Conservation (phyloP, 2,797 vertebrate species). For the Alcedo atthis region DNA sequence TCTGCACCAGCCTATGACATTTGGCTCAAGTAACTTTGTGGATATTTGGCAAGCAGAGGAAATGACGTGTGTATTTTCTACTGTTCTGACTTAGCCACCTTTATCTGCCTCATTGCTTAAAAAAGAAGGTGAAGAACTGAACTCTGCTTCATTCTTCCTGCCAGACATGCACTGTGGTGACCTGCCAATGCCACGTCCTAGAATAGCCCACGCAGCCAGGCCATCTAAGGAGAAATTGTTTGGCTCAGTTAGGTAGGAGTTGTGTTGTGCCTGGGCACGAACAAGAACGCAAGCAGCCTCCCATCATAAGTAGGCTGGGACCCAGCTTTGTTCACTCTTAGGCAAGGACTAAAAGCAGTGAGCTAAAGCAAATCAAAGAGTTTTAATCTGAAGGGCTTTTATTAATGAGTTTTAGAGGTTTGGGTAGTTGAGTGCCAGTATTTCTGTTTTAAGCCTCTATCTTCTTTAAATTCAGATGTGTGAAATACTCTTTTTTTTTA, state of each 20-base stretch:
- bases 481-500: background rate
- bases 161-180: background rate
- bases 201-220: background rate
- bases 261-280: background rate
- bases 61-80: background rate
- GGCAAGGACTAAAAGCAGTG: background rate
- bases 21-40: background rate
- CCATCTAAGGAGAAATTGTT: background rate
- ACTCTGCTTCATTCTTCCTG: background rate
- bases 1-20: background rate
- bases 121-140: background rate
- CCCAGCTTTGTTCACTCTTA: background rate
- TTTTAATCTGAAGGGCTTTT: background rate
- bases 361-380: background rate
- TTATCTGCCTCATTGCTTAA: background rate
- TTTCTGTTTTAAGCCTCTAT: background rate
- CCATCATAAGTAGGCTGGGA: background rate
- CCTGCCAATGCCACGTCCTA: background rate
- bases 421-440: background rate
- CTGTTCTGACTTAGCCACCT: background rate
- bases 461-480: background rate
- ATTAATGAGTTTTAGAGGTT: background rate
- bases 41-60: background rate
- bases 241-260: background rate
- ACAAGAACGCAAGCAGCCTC: accelerated